phyloP scores from a whole-genome alignment of 2,888 invertebrate genomes.

The Philopedon plagiatum region DNA sequence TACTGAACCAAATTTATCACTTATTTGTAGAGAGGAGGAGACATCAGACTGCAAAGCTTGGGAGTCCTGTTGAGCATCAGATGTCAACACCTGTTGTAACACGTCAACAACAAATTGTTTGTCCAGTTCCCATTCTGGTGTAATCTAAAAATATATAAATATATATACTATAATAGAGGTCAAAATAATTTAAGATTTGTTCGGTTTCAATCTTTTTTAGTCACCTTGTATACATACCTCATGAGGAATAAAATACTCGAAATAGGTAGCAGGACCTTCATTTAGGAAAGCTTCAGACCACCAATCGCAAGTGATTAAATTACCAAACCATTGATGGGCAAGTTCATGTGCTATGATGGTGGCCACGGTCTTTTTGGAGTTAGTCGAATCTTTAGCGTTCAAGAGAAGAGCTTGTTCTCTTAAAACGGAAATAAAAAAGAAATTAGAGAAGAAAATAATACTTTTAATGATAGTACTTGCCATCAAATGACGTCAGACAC shows the following conservation, averaged over 20 bases:
- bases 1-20: slow-evolving; percentile 46
- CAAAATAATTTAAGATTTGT: too few relatives aligned
- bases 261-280: slow-evolving; percentile 82
- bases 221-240: too few relatives aligned
- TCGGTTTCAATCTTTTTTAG: too few relatives aligned
- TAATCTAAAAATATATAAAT: slow-evolving; percentile 34
- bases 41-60: slow-evolving; percentile 42
- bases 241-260: slow-evolving; percentile 78
- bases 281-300: slow-evolving; percentile 84
- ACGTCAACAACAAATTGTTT: slow-evolving; percentile 79
- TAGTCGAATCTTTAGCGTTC: slow-evolving; percentile 69
- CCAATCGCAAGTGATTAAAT: slow-evolving; percentile 82
- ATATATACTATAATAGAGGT: too few relatives aligned
- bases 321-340: slow-evolving; percentile 88
- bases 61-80: slow-evolving; percentile 38
- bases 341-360: slow-evolving; percentile 83
- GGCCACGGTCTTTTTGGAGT: slow-evolving; percentile 76
- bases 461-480: too few relatives aligned
- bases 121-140: slow-evolving; percentile 71
- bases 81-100: slow-evolving; percentile 70
- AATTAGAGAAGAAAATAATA: too few relatives aligned
- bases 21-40: slow-evolving; percentile 41
- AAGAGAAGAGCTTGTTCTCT: slow-evolving; percentile 75
- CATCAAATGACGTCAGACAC: too few relatives aligned
- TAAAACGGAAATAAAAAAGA: too few relatives aligned